Conservation (phyloP, 2,888 invertebrate species). For the Lumbricus terrestris region DNA sequence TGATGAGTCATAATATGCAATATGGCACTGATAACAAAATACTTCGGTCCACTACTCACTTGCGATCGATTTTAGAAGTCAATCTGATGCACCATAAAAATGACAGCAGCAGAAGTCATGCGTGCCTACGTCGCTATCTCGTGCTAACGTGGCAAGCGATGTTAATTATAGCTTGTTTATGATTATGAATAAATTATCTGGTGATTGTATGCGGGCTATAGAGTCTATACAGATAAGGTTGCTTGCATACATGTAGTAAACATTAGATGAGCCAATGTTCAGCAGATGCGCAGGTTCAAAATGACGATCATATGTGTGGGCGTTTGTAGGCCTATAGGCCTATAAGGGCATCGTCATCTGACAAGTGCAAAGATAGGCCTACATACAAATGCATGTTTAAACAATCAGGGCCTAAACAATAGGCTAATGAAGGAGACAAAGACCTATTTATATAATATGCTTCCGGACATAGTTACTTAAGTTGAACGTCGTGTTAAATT, state of each 20-base stretch:
- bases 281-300: neutral
- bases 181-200: slow-evolving; percentile 3
- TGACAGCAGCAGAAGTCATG: neutral
- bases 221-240: neutral
- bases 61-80: neutral
- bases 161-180: neutral
- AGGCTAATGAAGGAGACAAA: neutral
- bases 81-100: neutral
- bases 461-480: too few species aligned
- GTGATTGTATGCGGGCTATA: neutral
- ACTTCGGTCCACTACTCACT: neutral
- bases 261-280: neutral
- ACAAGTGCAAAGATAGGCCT: neutral
- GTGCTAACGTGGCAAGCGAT: neutral
- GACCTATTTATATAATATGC: too few species aligned
- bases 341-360: neutral
- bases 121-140: neutral
- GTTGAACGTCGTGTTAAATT: too few species aligned
- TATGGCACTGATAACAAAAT: slow-evolving; percentile 3
- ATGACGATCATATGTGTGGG: too few species aligned
- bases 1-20: neutral
- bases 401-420: too few species aligned
- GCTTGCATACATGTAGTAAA: neutral
- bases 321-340: neutral
- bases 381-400: neutral